Conservation (phyloP, 2,113 vertebrate species). For the Hepsetus odoe region DNA sequence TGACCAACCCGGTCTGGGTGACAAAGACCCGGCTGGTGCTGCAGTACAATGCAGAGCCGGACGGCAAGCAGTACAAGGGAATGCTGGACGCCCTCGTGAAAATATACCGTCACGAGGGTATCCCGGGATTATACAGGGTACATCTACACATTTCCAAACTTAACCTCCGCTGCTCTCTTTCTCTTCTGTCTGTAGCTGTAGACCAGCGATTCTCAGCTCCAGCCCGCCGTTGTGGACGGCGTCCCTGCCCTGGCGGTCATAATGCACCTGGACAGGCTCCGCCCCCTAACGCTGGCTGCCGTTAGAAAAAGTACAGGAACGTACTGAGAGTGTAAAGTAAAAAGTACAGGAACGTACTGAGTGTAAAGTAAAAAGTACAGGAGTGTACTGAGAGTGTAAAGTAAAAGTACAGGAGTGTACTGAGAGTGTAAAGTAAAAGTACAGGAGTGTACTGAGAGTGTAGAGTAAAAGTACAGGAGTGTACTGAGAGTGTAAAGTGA, state of each 20-base stretch:
- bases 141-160: slow-evolving; percentile 51
- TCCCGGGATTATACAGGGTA: slow-evolving; percentile 88
- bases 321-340: too few relatives aligned
- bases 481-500: too few relatives aligned
- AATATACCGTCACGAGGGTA: slow-evolving; percentile 82
- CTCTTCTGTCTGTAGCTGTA: background rate
- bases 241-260: background rate
- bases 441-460: too few relatives aligned
- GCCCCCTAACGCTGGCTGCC: too few relatives aligned
- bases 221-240: background rate
- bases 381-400: too few relatives aligned
- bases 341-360: too few relatives aligned
- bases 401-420: too few relatives aligned
- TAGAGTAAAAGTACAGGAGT: too few relatives aligned
- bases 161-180: slow-evolving; percentile 34
- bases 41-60: slow-evolving; percentile 78
- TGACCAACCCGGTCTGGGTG: slow-evolving; percentile 88
- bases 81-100: slow-evolving; percentile 83
- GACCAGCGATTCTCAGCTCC: background rate
- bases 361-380: too few relatives aligned
- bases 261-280: too few relatives aligned
- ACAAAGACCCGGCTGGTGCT: slow-evolving; percentile 87
- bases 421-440: too few relatives aligned
- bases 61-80: slow-evolving; percentile 79
- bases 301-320: too few relatives aligned